phyloP scores from a whole-genome alignment of 2,113 vertebrate genomes.

The Syngnathus typhle region DNA sequence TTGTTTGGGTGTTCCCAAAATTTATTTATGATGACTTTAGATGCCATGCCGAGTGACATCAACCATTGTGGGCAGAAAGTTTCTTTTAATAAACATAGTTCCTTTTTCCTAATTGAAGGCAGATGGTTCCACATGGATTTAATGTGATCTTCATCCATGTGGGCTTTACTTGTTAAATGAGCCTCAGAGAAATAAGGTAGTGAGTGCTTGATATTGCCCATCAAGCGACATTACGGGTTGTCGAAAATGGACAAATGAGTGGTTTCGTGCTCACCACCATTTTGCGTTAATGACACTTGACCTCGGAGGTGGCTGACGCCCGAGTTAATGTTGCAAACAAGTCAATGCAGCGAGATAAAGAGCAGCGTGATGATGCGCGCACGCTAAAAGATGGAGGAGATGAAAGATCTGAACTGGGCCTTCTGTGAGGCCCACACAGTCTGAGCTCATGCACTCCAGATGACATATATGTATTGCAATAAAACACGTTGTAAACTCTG shows the following conservation, averaged over 20 bases:
- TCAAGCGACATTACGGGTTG: background rate
- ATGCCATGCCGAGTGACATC: background rate
- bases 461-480: background rate
- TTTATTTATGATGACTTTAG: background rate
- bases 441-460: background rate
- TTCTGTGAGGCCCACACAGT: background rate
- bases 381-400: background rate
- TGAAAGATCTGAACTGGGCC: background rate
- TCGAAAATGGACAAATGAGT: constrained; percentile 15
- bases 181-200: background rate
- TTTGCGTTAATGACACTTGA: constrained; percentile 10
- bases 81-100: background rate
- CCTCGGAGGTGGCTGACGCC: constrained; percentile 5
- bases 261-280: background rate
- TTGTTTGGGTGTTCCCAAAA: background rate
- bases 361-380: background rate
- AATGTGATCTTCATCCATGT: background rate
- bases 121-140: background rate
- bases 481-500: background rate
- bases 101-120: background rate
- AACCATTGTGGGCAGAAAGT: background rate
- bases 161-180: background rate
- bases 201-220: constrained; percentile 14
- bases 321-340: constrained; percentile 7
- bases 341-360: constrained; percentile 10